Evolutionary conservation across 2,797 vertebrate genomes (phyloP), one percentile per base, ranked within the genome.

Genomic region (Buphagus erythrorhynchus): DNA sequence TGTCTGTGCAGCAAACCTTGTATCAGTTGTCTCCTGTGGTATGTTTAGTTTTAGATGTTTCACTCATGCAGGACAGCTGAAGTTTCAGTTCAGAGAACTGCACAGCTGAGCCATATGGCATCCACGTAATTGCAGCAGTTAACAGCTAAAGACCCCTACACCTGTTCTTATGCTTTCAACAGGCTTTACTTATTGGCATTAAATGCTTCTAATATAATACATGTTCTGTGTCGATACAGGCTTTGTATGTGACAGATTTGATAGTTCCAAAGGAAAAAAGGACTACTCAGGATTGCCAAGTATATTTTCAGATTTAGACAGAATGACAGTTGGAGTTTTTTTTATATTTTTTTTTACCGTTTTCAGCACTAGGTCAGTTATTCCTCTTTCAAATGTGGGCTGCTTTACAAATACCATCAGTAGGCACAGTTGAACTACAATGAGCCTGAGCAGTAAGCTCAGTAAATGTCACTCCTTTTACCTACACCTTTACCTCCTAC

Each of bases 381-480:
- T 88, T 54, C 25, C 69, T 57, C 55, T 77, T 76, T 90, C 67
- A 65, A 35, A 61, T 12, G 43, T 62, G 43, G 63, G 45, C 18
- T 80, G 40, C 59, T 55, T 72, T 76, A 67, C 79, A 93, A 97
- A 97, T 94, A 55, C 46, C 84, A 58, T 45, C 61, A 87, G 86
- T 57, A 69, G 81, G 88, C 71, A 93, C 42, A 93, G 71, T 33
- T 79, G 54, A 93, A 88, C 51, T 76, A 73, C 71, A 91, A 38
- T n/a, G 31, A 92, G 62, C 20, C 42, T 49, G 35, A 86, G 75
- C 65, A 86, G 8, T 45, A 93, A 67, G 52, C 89, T 92, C 91
- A 90, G 40, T 77, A 95, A 95, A 94, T 85, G 84, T 76, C 95
- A 84, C 8, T 54, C 33, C n/a, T 86, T 80, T 68, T 81, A 72